phyloP scores from a whole-genome alignment of 1,140 invertebrate genomes.

The Drosophila pachea region DNA sequence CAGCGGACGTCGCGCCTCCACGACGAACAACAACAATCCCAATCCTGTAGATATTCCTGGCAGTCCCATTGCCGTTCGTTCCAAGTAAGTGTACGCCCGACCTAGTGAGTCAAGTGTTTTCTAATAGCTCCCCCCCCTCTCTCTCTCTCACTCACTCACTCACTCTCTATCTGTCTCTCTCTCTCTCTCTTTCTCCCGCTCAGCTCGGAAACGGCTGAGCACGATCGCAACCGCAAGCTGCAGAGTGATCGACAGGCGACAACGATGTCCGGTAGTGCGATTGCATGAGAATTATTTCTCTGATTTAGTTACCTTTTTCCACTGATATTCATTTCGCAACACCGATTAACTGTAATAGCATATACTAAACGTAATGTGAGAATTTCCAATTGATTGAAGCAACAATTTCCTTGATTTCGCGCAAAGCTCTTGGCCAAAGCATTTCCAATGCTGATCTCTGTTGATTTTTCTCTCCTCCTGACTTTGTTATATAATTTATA shows the following conservation, averaged over 20 bases:
- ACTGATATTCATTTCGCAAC: constrained; percentile 77
- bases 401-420: too few relatives aligned
- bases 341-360: too few relatives aligned
- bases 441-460: too few relatives aligned
- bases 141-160: too few relatives aligned
- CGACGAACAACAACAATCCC: constrained; percentile 82
- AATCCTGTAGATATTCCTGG: constrained; percentile 80
- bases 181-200: not conserved
- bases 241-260: constrained; percentile 81
- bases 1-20: constrained; percentile 81
- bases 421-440: too few relatives aligned
- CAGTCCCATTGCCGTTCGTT: constrained; percentile 81
- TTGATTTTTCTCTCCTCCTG: too few relatives aligned
- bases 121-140: too few relatives aligned
- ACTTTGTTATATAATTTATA: too few relatives aligned
- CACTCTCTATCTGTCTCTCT: too few relatives aligned
- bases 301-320: constrained; percentile 79
- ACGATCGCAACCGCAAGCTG: constrained; percentile 80
- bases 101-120: not conserved
- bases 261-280: constrained; percentile 85
- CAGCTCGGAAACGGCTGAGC: constrained; percentile 79
- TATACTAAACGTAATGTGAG: too few relatives aligned
- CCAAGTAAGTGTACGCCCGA: constrained; percentile 72
- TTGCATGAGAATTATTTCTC: constrained; percentile 82
- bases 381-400: constrained; percentile 19